Base-by-base conservation (phyloP, 1,140 invertebrate species). In the Listronotus bonariensis region DNA sequence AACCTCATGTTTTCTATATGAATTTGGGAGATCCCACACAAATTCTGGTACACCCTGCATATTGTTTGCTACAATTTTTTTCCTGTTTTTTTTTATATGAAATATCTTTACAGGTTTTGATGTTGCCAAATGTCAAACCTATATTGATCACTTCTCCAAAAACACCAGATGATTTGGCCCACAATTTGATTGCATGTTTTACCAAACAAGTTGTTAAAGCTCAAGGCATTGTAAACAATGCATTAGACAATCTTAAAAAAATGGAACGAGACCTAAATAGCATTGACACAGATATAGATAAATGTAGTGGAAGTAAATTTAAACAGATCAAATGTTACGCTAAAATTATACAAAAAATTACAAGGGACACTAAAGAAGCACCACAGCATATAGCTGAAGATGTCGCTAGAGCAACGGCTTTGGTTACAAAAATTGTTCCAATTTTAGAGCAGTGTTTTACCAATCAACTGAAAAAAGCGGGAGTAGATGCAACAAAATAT, bases 301-400 rank as follows among this genome's bases (percentile, higher is more conserved):
- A 63, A 11, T 63, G 60, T 42, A 14, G 34, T 3, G 60, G 41
- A 9, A 63, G 45, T 11, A 45, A 45, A 38, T 12, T 6, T 3
- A 42, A 63, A 31, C 17, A 58, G 20, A 40, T 46, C 0, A 54
- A 63, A 46, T 63, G 60, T n/a, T 63, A 63, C 40, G 60, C 60
- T 6, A 63, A 63, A 55, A 12, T 63, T 15, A 11, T 45, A 8
- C 51, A 31, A 31, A 40, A 53, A 26, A 63, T 63, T 17, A 51
- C 42, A 6, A 40, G 42, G 53, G 60, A 63, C 17, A 54, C 60
- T n/a, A 45, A 36, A 20, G 14, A 9, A 7, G 49, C 51, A 1
- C 60, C 60, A 9, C 17, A 53, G 11, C 17, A 63, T 18, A 63
- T 63, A 7, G 40, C 41, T 6, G 51, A 53, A 54, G 60, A 63